Evolutionary conservation across 2,113 vertebrate genomes (phyloP), one percentile per base, ranked within the genome.

Genomic region (Psittacara wagleri): DNA sequence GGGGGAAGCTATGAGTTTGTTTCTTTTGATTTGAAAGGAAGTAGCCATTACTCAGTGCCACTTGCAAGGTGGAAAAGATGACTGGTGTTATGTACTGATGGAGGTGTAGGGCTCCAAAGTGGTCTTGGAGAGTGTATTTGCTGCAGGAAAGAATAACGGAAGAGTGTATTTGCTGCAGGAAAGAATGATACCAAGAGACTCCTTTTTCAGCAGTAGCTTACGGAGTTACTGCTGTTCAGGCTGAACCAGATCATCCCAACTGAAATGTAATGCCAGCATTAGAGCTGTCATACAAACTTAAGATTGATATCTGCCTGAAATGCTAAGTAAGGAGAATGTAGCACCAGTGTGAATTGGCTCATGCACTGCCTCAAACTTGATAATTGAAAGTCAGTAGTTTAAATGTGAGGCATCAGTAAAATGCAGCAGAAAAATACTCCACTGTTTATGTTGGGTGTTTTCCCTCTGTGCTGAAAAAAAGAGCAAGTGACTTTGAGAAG

Each of bases 321-420:
- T 66, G 18, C 13, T 69, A 18, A 33, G 33, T 61, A 12, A 33
- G 27, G 9, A 59, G 37, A 83, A 29, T 61, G 8, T 73, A 7
- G 15, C 23, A 19, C 22, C 17, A 23, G 4, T 59, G n/a, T 57
- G 28, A 61, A 72, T n/a, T 8, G 19, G 22, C 43, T 85, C 15
- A 2, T 63, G 48, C 1, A 1, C 7, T 33, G 33, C 61, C 33
- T 72, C 16, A 37, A 0, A 16, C 20, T 74, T 69, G 0, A 0
- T 43, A 8, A 2, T 3, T 46, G n/a, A 22, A 78, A 83, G 37
- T 33, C 18, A 2, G 14, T 28, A 14, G 10, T 37, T 77, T 1
- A 83, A 62, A 41, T 19, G 13, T 31, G 15, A 46, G 43, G 18
- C 22, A 10, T 44, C 2, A 0, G 11, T 37, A 54, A 39, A 16